Percentiles rank a stretch among this genome's conserved stretches.
These are phyloP conservation scores for Eurypyga helias DNA, from an alignment of 2,113 vertebrate species.

Conservation along the genomic window DNA sequence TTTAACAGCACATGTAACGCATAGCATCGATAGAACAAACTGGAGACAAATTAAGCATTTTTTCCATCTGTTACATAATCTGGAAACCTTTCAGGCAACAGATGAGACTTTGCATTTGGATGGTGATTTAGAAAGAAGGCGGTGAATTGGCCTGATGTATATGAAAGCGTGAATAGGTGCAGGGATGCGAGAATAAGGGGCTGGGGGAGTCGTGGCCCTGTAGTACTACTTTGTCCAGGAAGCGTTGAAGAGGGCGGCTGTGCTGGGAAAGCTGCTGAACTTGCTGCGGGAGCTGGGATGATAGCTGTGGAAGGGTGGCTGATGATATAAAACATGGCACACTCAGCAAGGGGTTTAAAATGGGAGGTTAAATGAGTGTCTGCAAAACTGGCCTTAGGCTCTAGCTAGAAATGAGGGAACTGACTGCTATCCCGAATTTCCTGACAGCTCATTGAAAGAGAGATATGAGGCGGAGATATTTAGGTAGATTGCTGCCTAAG, in stretches of 20 bases:
- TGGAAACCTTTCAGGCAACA: background rate
- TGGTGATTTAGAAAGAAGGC: background rate
- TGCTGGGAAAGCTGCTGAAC: background rate
- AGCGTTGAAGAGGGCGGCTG: background rate
- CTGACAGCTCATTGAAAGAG: background rate
- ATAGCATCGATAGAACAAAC: background rate
- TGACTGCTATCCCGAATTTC: background rate
- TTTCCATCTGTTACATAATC: background rate
- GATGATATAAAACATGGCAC: slow-evolving; percentile 6
- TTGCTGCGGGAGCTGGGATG: background rate
- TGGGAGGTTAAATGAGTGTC: background rate
- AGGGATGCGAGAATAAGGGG: background rate
- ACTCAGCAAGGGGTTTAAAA: background rate
- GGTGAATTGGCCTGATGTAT: background rate
- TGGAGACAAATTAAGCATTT: background rate
- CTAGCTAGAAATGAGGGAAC: background rate
- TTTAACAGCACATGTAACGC: background rate
- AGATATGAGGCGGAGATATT: background rate
- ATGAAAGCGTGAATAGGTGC: background rate
- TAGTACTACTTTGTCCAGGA: background rate
- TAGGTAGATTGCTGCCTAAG: background rate
- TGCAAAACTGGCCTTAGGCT: background rate
- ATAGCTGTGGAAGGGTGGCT: slow-evolving; percentile 1
- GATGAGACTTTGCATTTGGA: slow-evolving; percentile 10
- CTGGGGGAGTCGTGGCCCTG: accelerated